phyloP scores from a whole-genome alignment of 2,113 vertebrate genomes.

The Istiophorus platypterus region DNA sequence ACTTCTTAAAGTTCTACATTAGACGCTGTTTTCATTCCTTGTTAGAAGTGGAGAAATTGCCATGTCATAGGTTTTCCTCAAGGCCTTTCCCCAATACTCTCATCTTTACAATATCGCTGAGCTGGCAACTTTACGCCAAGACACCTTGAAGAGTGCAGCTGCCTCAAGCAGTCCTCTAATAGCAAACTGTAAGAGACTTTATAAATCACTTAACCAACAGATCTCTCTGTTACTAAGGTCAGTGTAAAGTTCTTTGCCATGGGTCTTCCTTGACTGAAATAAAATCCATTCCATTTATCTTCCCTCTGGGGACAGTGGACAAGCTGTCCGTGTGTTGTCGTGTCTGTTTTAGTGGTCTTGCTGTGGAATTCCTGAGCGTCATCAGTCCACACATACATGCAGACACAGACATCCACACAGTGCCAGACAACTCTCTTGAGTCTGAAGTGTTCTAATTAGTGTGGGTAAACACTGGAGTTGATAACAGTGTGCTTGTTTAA shows the following conservation, averaged over 20 bases:
- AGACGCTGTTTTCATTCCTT: constrained; percentile 28
- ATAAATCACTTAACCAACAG: constrained; percentile 27
- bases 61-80: constrained; percentile 43
- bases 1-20: background rate
- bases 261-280: constrained; percentile 12
- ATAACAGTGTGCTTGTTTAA: constrained; percentile 61
- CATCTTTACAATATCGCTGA: constrained; percentile 41
- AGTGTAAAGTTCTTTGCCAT: constrained; percentile 13
- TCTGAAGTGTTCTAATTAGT: constrained; percentile 77
- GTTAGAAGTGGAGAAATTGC: constrained; percentile 37
- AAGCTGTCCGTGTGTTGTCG: constrained; percentile 37
- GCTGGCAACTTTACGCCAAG: constrained; percentile 42
- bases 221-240: constrained; percentile 9
- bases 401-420: constrained; percentile 9
- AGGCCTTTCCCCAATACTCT: constrained; percentile 14
- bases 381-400: constrained; percentile 17
- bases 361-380: constrained; percentile 37
- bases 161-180: constrained; percentile 30
- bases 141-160: constrained; percentile 34
- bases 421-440: constrained; percentile 66
- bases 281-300: constrained; percentile 37
- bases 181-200: constrained; percentile 7
- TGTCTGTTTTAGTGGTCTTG: constrained; percentile 40
- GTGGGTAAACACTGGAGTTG: constrained; percentile 66
- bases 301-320: constrained; percentile 1